Evolutionary conservation across 23 tunicate species (phyloP), one percentile per base, ranked within the genome.

Genomic region (Trididemnum nubilum): DNA sequence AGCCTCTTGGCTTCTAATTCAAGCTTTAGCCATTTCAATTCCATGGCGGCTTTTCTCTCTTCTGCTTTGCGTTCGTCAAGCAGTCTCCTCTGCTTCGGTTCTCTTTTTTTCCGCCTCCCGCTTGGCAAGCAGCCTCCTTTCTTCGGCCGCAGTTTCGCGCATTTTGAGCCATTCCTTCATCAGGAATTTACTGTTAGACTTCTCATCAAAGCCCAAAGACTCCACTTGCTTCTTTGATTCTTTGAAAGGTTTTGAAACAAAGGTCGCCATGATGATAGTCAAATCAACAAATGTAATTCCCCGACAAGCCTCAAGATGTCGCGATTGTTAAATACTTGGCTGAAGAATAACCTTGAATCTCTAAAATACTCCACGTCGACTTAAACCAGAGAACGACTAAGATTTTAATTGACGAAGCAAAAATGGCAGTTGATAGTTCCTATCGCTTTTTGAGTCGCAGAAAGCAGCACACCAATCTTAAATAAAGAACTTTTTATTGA

Each of bases 271-370:
- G 15, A 7, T 15, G 12, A 44, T 44, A 7, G 15, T 7, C 15
- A 7, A 44, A 44, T 44, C 12, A 44, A 44, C 54, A 7, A 15
- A 64, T 24, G 15, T 24, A 64, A 24, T 24, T 9, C 59, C 70
- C 70, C 21, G 70, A 64, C 70, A n/a, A 64, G 70, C 70, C 70
- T n/a, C 70, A 15, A 64, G 70, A 24, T 64, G 70, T 64, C 70
- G 9, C 70, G 70, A 24, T 64, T 9, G 12, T 64, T 12, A 24
- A 64, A 15, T 21, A 64, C 70, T 25, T 24, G 31, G 70, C 29
- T 64, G n/a, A 12, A 64, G 70, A 24, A 5, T 64, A 12, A 64
- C 15, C 31, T 21, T 64, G 7, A 9, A 64, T 9, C n/a, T 64
- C 70, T 64, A 24, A 24, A 9, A 24, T 9, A 5, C 15, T 5